Evolutionary conservation across 1,140 invertebrate species (phyloP).

Genomic region (Dendrolimus punctatus): DNA sequence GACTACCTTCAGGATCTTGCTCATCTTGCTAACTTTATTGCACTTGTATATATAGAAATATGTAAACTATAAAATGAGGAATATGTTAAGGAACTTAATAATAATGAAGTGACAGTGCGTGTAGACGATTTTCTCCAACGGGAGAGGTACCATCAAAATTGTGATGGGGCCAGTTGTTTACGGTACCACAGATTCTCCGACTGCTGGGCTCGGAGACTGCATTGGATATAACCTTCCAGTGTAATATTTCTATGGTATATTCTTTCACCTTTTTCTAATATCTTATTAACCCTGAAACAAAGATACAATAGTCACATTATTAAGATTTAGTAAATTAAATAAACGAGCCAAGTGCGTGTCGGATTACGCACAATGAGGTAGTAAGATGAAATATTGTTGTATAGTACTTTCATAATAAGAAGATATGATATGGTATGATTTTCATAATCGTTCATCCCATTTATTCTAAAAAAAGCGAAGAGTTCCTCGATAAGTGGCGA

Average conservation of each 20-base stretch:
- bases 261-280: constrained; percentile 31
- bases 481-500: too few species aligned
- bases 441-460: too few species aligned
- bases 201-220: constrained; percentile 27
- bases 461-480: too few species aligned
- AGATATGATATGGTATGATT: too few species aligned
- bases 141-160: constrained; percentile 61
- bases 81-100: constrained; percentile 70
- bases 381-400: too few species aligned
- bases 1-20: constrained; percentile 81
- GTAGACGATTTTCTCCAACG: constrained; percentile 60
- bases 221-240: constrained; percentile 31
- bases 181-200: constrained; percentile 29
- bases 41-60: constrained; percentile 21
- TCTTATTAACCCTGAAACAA: constrained; percentile 58
- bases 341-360: too few species aligned
- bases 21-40: constrained; percentile 36
- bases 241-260: constrained; percentile 25
- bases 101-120: constrained; percentile 70
- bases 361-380: too few species aligned
- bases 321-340: neutral
- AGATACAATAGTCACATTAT: constrained; percentile 8
- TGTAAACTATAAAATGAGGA: constrained; percentile 66
- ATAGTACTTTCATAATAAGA: too few species aligned
- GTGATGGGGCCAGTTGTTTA: constrained; percentile 30